Evolutionary conservation across 2,888 invertebrate species (phyloP).

Genomic region (Pammene aurita): DNA sequence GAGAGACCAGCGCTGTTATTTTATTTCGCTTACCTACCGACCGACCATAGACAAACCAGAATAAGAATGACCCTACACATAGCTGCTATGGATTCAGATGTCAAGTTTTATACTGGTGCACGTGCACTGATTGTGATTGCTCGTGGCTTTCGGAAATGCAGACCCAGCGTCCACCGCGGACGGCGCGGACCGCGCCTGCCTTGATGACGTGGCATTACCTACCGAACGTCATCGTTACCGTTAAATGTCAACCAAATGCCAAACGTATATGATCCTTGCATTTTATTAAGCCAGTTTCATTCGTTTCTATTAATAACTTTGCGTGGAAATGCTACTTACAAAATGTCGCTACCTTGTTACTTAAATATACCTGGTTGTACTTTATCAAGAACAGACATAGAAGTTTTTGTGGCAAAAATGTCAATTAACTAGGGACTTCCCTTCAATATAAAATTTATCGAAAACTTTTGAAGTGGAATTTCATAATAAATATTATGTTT

Average conservation of each 20-base stretch:
- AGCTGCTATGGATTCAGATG: not conserved
- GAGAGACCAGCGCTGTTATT: slow-evolving; percentile 42
- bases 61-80: not conserved
- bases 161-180: slow-evolving; percentile 62
- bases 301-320: not conserved
- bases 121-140: not conserved
- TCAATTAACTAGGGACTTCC: too few species aligned
- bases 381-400: too few species aligned
- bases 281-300: slow-evolving; percentile 4
- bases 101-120: not conserved
- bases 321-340: not conserved
- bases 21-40: slow-evolving; percentile 4
- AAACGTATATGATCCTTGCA: slow-evolving; percentile 46
- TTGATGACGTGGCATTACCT: slow-evolving; percentile 44
- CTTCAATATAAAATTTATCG: too few species aligned
- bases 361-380: too few species aligned
- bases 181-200: slow-evolving; percentile 64
- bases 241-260: slow-evolving; percentile 76
- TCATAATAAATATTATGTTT: too few species aligned
- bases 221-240: slow-evolving; percentile 56
- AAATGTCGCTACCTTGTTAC: too few species aligned
- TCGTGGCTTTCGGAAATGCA: not conserved
- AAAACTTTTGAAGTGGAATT: too few species aligned
- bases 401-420: too few species aligned
- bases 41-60: not conserved